phyloP scores from a whole-genome alignment of 2,113 vertebrate species.

The Seriola aureovittata region DNA sequence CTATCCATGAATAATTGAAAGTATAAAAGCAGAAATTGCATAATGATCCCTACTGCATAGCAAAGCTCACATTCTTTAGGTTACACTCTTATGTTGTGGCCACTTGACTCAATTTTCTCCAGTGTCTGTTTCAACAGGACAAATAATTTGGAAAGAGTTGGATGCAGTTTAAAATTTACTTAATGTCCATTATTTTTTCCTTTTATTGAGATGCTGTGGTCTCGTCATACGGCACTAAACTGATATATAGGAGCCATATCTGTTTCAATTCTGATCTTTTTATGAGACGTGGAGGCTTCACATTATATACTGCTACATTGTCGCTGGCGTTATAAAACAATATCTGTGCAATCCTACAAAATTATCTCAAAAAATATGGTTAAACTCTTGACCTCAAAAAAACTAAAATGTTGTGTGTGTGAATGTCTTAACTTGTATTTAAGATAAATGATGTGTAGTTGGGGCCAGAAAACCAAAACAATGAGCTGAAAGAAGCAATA shows the following conservation, averaged over 20 bases:
- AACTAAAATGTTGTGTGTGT: background rate
- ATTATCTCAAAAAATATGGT: background rate
- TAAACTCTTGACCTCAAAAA: background rate
- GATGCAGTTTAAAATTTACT: background rate
- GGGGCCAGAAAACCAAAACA: background rate
- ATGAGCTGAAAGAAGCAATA: background rate
- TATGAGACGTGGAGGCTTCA: background rate
- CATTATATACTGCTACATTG: background rate
- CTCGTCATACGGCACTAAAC: background rate
- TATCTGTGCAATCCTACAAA: background rate
- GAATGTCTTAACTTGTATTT: background rate
- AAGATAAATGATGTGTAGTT: background rate
- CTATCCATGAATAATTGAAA: constrained; percentile 3
- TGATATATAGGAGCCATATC: background rate
- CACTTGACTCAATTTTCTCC: background rate
- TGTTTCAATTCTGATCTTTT: background rate
- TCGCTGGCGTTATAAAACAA: background rate
- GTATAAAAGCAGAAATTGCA: background rate
- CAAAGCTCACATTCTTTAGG: background rate
- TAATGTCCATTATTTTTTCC: background rate
- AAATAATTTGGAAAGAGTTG: background rate
- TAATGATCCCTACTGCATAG: background rate
- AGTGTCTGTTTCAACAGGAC: background rate
- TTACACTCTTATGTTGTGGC: background rate
- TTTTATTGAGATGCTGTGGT: background rate